Evolutionary conservation across 2,797 vertebrate species (phyloP).

Genomic region (Sciurus vulgaris): DNA sequence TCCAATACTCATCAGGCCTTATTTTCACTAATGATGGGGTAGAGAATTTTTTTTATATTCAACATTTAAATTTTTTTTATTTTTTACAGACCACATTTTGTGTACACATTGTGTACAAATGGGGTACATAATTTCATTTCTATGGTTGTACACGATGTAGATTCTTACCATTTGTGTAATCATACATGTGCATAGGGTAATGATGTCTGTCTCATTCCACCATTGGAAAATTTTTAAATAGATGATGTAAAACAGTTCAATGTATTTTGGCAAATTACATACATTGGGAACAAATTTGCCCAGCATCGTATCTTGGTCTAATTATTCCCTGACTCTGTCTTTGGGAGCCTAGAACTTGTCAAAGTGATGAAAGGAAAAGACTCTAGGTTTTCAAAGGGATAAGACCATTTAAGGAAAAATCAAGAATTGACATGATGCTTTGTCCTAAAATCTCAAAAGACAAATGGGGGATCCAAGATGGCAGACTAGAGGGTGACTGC

Average conservation of each 20-base stretch:
- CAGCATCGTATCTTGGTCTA: not conserved
- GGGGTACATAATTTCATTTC: too few species aligned
- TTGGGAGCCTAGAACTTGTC: not conserved
- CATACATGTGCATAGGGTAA: too few species aligned
- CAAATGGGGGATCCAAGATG: not conserved
- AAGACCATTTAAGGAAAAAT: conserved; percentile 30
- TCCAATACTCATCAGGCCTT: conserved; percentile 19
- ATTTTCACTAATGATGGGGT: conserved; percentile 44
- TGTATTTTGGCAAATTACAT: conserved; percentile 52
- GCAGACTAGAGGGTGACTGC: too few species aligned
- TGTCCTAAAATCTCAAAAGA: conserved; percentile 28
- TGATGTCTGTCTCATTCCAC: too few species aligned
- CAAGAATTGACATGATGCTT: not conserved
- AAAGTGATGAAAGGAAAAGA: conserved; percentile 10
- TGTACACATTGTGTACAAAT: too few species aligned
- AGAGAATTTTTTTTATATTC: not conserved
- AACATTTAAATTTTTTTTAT: too few species aligned
- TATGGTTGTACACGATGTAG: too few species aligned
- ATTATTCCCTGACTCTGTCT: conserved; percentile 28
- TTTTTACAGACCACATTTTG: too few species aligned
- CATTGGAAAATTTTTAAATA: not conserved
- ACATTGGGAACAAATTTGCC: not conserved
- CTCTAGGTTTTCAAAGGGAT: not conserved
- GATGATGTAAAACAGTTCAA: conserved; percentile 54
- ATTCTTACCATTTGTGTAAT: too few species aligned